Conservation (phyloP, 23 tunicate genomes). For the Styela plicata region DNA sequence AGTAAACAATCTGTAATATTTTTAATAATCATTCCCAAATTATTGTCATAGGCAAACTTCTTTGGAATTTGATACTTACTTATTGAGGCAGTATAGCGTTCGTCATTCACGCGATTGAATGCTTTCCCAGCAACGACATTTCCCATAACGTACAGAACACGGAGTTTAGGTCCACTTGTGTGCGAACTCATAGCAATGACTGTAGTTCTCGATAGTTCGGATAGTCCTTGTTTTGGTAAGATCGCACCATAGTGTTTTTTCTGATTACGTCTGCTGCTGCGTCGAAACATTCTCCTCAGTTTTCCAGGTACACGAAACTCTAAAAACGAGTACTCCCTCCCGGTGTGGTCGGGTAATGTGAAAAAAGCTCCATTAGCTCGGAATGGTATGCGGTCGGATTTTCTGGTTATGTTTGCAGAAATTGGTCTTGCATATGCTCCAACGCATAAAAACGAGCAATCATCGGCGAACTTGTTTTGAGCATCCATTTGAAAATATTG, state of each 20-base stretch:
- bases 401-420: too few relatives aligned
- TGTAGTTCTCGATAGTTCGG: neutral
- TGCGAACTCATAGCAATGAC: neutral
- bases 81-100: neutral
- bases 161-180: neutral
- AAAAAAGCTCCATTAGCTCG: neutral
- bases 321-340: neutral
- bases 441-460: too few relatives aligned
- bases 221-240: neutral
- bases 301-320: neutral
- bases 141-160: conserved; percentile 7
- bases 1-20: too few relatives aligned
- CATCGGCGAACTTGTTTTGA: too few relatives aligned
- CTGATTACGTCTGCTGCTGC: neutral
- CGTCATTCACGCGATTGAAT: neutral
- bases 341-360: neutral
- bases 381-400: neutral
- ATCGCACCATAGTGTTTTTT: neutral
- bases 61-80: conserved; percentile 1
- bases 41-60: too few relatives aligned
- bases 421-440: too few relatives aligned
- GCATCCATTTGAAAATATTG: too few relatives aligned
- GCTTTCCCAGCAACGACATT: neutral
- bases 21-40: too few relatives aligned
- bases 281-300: neutral